Evolutionary conservation across 2,888 invertebrate species (phyloP).

Genomic region (Smittia aterrima): DNA sequence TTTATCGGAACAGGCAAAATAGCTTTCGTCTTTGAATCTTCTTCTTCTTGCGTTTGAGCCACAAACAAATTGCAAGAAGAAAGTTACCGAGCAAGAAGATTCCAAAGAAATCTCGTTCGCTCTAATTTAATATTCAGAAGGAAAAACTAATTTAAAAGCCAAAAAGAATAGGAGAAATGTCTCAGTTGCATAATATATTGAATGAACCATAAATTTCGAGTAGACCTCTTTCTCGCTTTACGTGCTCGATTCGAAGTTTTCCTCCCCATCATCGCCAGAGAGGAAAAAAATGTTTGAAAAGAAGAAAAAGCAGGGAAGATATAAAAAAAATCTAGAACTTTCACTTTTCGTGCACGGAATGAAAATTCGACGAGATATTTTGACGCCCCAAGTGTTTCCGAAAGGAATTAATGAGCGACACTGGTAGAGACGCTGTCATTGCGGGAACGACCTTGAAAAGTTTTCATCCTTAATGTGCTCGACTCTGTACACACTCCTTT

Average conservation of each 20-base stretch:
- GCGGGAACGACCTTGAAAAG: background rate
- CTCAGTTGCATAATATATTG: conserved; percentile 38
- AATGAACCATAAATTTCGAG: conserved; percentile 25
- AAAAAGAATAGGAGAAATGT: background rate
- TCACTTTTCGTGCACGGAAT: conserved; percentile 28
- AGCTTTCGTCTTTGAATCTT: background rate
- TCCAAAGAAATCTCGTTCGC: conserved; percentile 1
- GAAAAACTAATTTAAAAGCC: conserved; percentile 39
- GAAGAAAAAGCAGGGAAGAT: background rate
- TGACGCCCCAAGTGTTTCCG: background rate
- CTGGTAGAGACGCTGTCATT: background rate
- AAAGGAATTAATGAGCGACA: background rate
- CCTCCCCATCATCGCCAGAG: background rate
- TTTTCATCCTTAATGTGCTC: background rate
- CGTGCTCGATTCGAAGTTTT: background rate
- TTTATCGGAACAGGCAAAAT: background rate
- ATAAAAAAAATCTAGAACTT: conserved; percentile 28
- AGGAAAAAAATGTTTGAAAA: background rate
- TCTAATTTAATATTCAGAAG: conserved; percentile 38
- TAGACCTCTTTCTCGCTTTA: background rate
- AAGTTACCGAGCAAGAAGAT: background rate
- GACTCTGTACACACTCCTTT: too few species aligned
- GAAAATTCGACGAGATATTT: background rate
- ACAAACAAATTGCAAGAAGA: conserved; percentile 25
- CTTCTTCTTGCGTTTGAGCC: conserved; percentile 1